Evolutionary conservation across 2,797 vertebrate species (phyloP).

Genomic region (Danio jaintianensis): DNA sequence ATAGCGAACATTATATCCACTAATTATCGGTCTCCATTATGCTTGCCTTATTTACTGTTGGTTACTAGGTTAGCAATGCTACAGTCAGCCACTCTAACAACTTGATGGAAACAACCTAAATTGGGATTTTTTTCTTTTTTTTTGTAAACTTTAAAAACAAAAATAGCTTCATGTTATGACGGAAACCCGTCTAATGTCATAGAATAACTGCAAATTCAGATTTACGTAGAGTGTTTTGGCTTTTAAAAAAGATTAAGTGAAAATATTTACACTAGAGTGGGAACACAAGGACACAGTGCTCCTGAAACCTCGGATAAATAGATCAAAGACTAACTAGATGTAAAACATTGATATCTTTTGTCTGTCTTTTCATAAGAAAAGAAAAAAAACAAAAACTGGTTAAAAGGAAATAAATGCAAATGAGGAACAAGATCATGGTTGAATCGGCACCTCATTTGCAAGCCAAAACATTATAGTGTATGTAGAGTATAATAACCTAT

Average conservation of each 20-base stretch:
- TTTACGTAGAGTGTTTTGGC: background rate
- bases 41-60: too few relatives aligned
- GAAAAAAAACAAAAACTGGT: background rate
- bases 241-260: background rate
- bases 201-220: background rate
- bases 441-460: conserved; percentile 15
- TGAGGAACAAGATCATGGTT: background rate
- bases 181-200: background rate
- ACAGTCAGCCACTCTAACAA: too few relatives aligned
- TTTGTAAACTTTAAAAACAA: too few relatives aligned
- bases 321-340: conserved; percentile 1
- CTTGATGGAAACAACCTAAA: too few relatives aligned
- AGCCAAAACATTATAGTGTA: background rate
- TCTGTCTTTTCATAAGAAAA: background rate
- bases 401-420: conserved; percentile 32
- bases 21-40: too few relatives aligned
- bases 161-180: too few relatives aligned
- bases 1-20: too few relatives aligned
- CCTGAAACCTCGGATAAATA: background rate
- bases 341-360: background rate
- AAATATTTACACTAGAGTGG: conserved; percentile 14
- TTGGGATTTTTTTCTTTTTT: too few relatives aligned
- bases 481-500: too few relatives aligned
- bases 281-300: conserved; percentile 10
- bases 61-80: too few relatives aligned